phyloP scores from a whole-genome alignment of 1,140 invertebrate genomes.

The Ceratina australensis region DNA sequence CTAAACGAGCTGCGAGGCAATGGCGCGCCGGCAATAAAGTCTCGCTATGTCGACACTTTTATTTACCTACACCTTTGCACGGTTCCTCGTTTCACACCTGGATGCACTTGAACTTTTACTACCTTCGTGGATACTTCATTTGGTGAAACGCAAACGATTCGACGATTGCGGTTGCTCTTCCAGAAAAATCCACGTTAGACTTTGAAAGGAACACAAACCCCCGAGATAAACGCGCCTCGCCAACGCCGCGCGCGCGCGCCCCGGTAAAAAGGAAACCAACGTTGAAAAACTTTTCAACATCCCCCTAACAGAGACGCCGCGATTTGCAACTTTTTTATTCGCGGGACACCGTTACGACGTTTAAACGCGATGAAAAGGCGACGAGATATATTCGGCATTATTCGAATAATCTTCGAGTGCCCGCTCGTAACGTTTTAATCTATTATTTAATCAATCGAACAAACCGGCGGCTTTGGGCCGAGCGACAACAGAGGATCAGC shows the following conservation, averaged over 20 bases:
- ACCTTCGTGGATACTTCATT: conserved; percentile 20
- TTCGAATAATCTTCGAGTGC: no score
- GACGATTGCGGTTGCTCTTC: conserved; percentile 33
- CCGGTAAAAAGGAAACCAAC: background rate
- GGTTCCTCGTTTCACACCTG: conserved; percentile 42
- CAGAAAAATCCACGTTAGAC: conserved; percentile 41
- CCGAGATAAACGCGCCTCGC: background rate
- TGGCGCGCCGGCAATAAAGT: conserved; percentile 44
- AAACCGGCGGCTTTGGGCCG: no score
- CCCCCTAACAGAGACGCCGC: background rate
- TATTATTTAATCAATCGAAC: no score
- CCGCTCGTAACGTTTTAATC: no score
- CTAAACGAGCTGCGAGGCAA: conserved; percentile 51
- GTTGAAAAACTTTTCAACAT: conserved; percentile 3
- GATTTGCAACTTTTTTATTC: conserved; percentile 7
- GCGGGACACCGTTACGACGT: background rate
- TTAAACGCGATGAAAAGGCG: background rate
- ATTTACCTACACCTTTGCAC: conserved; percentile 49
- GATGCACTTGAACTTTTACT: conserved; percentile 41
- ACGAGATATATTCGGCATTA: no score
- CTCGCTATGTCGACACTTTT: conserved; percentile 53
- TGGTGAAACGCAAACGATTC: conserved; percentile 37
- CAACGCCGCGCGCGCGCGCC: no score
- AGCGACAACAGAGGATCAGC: no score
- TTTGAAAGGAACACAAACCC: conserved; percentile 7